A percentile compares a stretch with the other conserved stretches of the same genome.
These are phyloP conservation scores for Epizoanthus stellaris DNA, from an alignment of 92 coral and sea anemone species.

Conservation along the genomic window DNA sequence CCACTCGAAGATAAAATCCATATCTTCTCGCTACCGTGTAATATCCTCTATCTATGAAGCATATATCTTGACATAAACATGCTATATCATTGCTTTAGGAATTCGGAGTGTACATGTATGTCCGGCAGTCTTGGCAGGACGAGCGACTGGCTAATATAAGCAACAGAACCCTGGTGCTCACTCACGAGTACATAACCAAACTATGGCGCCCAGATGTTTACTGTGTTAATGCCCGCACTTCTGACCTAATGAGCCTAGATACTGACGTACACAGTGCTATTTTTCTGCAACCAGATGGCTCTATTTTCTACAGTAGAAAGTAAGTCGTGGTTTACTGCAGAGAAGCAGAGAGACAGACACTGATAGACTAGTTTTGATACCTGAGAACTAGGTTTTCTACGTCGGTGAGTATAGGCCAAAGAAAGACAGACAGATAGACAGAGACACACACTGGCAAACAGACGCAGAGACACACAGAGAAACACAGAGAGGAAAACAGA, in stretches of 20 bases:
- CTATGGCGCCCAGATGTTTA: slow-evolving; percentile 90
- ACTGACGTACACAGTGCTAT: slow-evolving; percentile 71
- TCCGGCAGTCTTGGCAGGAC: slow-evolving; percentile 86
- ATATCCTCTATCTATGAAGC: not conserved
- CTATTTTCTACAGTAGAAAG: slow-evolving; percentile 81
- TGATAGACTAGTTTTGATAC: too few species aligned
- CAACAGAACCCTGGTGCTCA: slow-evolving; percentile 50
- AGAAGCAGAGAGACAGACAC: not conserved
- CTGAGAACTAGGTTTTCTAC: too few species aligned
- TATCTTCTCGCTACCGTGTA: too few species aligned
- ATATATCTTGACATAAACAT: not conserved
- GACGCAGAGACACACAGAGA: not conserved
- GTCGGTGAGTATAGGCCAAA: too few species aligned
- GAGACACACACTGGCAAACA: not conserved
- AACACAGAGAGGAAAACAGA: not conserved
- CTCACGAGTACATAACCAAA: slow-evolving; percentile 53
- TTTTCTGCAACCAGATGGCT: slow-evolving; percentile 61
- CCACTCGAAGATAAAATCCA: too few species aligned
- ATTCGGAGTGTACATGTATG: slow-evolving; percentile 77
- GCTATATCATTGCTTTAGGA: slow-evolving; percentile 49
- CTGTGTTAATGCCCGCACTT: slow-evolving; percentile 74
- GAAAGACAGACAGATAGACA: not conserved
- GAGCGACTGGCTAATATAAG: slow-evolving; percentile 73
- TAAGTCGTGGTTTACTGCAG: slow-evolving; percentile 14
- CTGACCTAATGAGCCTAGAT: slow-evolving; percentile 78